These are phyloP conservation scores for Andrena fulva DNA, from an alignment of 2,888 invertebrate species.

Conservation along the genomic window DNA sequence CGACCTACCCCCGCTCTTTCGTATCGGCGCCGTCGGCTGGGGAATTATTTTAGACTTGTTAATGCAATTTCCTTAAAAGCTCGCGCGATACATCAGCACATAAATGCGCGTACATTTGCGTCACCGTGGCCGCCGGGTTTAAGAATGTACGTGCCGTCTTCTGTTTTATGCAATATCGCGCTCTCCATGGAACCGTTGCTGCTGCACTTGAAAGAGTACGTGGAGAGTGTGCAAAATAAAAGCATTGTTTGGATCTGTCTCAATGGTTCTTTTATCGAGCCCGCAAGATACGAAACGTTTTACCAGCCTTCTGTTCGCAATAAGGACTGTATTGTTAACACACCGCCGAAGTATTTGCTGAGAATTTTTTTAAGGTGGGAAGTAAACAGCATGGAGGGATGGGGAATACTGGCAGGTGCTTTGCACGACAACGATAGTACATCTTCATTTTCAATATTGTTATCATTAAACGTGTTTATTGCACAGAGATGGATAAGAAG, in stretches of 20 bases:
- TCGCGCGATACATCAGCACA: slow-evolving; percentile 40
- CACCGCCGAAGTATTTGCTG: too few species aligned
- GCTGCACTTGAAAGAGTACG: background rate
- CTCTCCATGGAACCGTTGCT: slow-evolving; percentile 16
- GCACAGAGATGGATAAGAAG: too few species aligned
- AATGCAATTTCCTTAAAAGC: slow-evolving; percentile 75
- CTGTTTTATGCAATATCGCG: slow-evolving; percentile 50
- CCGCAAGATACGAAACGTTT: background rate
- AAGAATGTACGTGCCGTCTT: slow-evolving; percentile 42
- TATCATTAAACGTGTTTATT: too few species aligned
- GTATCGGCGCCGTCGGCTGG: slow-evolving; percentile 31
- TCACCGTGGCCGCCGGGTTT: slow-evolving; percentile 24
- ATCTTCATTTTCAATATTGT: too few species aligned
- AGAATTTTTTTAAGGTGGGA: too few species aligned
- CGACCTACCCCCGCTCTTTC: background rate
- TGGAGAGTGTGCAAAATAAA: background rate
- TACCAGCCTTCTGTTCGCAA: background rate
- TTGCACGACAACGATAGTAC: too few species aligned
- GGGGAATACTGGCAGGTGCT: too few species aligned
- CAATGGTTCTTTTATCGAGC: background rate
- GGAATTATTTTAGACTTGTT: slow-evolving; percentile 76
- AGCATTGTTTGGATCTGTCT: background rate
- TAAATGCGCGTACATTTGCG: slow-evolving; percentile 47
- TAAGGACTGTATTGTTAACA: background rate
- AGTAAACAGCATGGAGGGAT: too few species aligned